Conservation (phyloP, 2,113 vertebrate species). For the Neogobius melanostomus region DNA sequence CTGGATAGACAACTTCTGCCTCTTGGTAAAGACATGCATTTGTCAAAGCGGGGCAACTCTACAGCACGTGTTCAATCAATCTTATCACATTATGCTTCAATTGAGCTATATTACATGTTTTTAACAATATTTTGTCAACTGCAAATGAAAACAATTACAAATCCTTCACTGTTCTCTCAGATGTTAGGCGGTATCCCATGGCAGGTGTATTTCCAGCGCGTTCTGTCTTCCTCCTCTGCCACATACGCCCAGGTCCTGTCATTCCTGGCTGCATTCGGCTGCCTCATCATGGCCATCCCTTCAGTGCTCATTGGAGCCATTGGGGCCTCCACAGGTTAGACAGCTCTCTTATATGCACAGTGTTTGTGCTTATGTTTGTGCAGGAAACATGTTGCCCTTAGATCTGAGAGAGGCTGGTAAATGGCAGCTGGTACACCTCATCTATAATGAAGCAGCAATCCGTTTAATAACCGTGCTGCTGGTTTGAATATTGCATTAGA, state of each 20-base stretch:
- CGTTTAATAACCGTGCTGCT: constrained; percentile 67
- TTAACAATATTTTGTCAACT: not conserved
- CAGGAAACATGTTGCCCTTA: constrained; percentile 59
- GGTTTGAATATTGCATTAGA: constrained; percentile 80
- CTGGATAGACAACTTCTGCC: constrained; percentile 94
- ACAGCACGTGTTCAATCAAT: no score
- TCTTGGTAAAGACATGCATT: constrained; percentile 80
- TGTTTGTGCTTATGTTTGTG: constrained; percentile 22
- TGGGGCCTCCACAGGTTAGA: constrained; percentile 93
- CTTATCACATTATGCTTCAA: no score
- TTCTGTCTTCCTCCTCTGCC: constrained; percentile 96
- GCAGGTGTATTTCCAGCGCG: constrained; percentile 98
- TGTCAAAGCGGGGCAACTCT: no score
- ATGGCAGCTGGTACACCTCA: constrained; percentile 81
- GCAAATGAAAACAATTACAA: not conserved
- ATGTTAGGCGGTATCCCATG: constrained; percentile 96
- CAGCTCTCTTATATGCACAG: constrained; percentile 1
- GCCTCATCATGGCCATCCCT: constrained; percentile 94
- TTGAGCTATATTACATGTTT: no score
- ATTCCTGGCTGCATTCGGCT: constrained; percentile 94
- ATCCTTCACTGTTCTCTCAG: constrained; percentile 62
- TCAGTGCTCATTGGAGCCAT: constrained; percentile 94
- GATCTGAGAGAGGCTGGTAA: constrained; percentile 72
- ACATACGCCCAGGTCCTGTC: constrained; percentile 96
- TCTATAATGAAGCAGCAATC: constrained; percentile 75